Percentiles rank a stretch among this genome's conserved stretches.
These are phyloP conservation scores for Trichopria drosophilae DNA, from an alignment of 2,888 invertebrate species.

Conservation along the genomic window DNA sequence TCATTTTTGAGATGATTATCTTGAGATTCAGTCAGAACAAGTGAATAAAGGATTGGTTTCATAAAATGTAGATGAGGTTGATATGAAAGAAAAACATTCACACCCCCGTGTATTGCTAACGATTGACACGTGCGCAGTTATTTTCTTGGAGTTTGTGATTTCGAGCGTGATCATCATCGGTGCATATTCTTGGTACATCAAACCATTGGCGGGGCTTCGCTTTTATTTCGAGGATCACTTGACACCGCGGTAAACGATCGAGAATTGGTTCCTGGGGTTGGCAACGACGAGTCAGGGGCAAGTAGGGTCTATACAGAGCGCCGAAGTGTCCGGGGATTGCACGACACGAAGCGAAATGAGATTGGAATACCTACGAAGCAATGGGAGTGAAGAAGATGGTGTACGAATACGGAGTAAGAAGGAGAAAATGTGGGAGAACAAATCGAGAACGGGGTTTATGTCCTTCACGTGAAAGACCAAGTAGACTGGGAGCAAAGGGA, in stretches of 20 bases:
- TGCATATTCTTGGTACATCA: background rate
- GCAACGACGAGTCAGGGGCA: too few species aligned
- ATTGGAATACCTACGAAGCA: constrained; percentile 44
- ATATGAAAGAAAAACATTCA: too few species aligned
- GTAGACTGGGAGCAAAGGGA: constrained; percentile 26
- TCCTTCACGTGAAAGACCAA: constrained; percentile 4
- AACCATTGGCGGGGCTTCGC: constrained; percentile 3
- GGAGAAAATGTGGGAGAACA: constrained; percentile 13
- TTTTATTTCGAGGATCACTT: constrained; percentile 28
- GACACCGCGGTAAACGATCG: constrained; percentile 21
- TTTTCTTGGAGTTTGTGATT: constrained; percentile 28
- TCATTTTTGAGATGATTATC: too few species aligned
- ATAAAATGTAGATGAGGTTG: too few species aligned
- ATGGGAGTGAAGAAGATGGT: constrained; percentile 36
- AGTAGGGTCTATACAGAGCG: too few species aligned
- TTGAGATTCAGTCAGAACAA: too few species aligned
- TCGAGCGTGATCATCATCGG: constrained; percentile 13
- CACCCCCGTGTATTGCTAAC: too few species aligned
- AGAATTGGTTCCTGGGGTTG: too few species aligned
- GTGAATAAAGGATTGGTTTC: too few species aligned
- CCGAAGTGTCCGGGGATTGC: constrained; percentile 16
- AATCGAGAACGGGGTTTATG: constrained; percentile 14
- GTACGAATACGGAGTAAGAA: constrained; percentile 34
- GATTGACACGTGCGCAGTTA: constrained; percentile 29
- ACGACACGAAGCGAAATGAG: constrained; percentile 42